Evolutionary conservation across 2,888 invertebrate genomes (phyloP).

Genomic region (Coecobrya sp.): DNA sequence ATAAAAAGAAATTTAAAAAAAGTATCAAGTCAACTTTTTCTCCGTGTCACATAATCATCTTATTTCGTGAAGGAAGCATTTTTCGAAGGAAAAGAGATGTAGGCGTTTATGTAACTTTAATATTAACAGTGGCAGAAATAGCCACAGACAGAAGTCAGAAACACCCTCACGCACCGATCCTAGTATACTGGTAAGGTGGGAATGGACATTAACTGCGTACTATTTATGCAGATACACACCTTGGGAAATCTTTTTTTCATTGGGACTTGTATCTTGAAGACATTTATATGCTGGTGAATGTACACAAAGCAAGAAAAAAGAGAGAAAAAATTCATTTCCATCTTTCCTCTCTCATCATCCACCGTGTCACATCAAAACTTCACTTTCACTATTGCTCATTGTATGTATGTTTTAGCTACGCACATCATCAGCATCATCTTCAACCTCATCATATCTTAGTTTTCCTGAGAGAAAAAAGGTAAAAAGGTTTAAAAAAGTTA

Average conservation of each 20-base stretch:
- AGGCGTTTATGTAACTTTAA: background rate
- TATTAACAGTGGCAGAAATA: background rate
- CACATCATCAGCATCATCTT: background rate
- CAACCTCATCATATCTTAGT: background rate
- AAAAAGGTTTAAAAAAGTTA: slow-evolving; percentile 19
- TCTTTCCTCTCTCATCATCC: slow-evolving; percentile 55
- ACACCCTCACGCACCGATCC: background rate
- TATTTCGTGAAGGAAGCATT: background rate
- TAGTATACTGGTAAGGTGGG: too few relatives aligned
- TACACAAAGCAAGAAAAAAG: background rate
- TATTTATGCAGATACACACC: slow-evolving; percentile 67
- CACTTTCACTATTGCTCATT: background rate
- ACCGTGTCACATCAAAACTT: slow-evolving; percentile 51
- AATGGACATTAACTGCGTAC: background rate
- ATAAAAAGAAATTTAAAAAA: background rate
- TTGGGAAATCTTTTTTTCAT: slow-evolving; percentile 78
- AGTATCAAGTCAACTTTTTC: slow-evolving; percentile 7
- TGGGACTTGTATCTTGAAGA: slow-evolving; percentile 48
- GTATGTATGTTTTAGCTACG: background rate
- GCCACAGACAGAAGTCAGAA: background rate
- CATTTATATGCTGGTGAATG: too few relatives aligned
- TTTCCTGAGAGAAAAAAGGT: background rate
- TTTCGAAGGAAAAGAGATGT: background rate
- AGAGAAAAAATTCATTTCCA: slow-evolving; percentile 64
- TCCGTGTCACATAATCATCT: background rate